Evolutionary conservation across 1,140 invertebrate genomes (phyloP), one percentile per base, ranked within the genome.

Genomic region (Oncopodura yosiiana): DNA sequence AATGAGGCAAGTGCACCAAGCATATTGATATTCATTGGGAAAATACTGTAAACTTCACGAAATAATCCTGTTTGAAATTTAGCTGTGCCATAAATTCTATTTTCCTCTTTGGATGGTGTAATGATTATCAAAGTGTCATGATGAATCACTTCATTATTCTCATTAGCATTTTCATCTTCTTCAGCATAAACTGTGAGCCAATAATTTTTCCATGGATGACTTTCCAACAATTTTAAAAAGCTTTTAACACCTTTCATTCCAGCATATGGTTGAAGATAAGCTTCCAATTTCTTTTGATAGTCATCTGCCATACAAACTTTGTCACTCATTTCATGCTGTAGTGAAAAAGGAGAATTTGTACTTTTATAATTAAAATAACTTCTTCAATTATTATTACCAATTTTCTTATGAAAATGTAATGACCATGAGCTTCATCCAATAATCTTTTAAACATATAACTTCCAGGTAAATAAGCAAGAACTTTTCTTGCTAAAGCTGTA

Each of bases 11-110:
- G 26, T 41, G 27, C 39, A 26, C 56, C 56, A 1, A 58, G 24
- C 5, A 26, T 41, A 36, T 58, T 58, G 5, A 58, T 18, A 38
- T 58, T 58, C 4, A 58, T 18, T 8, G 56, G 56, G 39, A 45
- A 58, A 43, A 58, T 58, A 8, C 42, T 53, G 21, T 58, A 58
- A 26, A 58, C 21, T 16, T 53, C 50, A 21, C 32, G 30, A n/a
- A 58, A 21, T 14, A 36, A 41, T 21, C 45, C 56, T 21, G 24
- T 23, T 16, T 12, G 18, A 24, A 45, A 58, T 3, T 36, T 26
- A 37, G 53, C 27, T 6, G 32, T 24, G 16, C 56, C 56, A 42
- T 58, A 44, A 42, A 58, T 49, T 27, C 56, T 2, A 26, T 41
- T 42, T 23, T 58, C 56, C 9, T 21, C 26, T 3, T 49, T 6